A percentile compares a stretch with the other conserved stretches of the same genome.
Evolutionary conservation across 2,797 vertebrate genomes (phyloP).

Genomic region (Danio tinwini): DNA sequence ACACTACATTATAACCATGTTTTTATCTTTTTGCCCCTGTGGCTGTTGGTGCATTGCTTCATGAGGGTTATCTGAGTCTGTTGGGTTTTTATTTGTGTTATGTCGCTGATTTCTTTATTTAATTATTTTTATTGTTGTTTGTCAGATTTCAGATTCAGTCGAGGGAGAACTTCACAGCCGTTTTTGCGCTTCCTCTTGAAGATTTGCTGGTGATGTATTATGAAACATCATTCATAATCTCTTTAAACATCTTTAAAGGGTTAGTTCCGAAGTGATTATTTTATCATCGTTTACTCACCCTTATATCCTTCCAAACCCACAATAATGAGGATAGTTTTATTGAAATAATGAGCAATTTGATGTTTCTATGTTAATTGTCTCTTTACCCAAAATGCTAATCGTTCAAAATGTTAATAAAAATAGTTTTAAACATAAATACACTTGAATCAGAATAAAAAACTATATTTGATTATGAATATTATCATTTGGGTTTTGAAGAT

Average conservation of each 20-base stretch:
- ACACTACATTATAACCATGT: conserved; percentile 14
- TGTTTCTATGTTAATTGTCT: too few relatives aligned
- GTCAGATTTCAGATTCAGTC: conserved; percentile 81
- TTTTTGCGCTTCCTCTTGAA: conserved; percentile 70
- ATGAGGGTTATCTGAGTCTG: conserved; percentile 12
- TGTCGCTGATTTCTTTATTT: not conserved
- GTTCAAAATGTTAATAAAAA: too few relatives aligned
- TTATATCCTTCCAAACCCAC: too few relatives aligned
- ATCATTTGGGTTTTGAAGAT: too few relatives aligned
- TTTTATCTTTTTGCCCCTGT: conserved; percentile 35
- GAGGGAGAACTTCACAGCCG: conserved; percentile 65
- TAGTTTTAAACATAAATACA: too few relatives aligned
- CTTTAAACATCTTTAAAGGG: not conserved
- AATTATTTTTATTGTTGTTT: not conserved
- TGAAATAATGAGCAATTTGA: too few relatives aligned
- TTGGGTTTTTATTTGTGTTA: conserved; percentile 1
- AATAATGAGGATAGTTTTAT: too few relatives aligned
- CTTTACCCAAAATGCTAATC: too few relatives aligned
- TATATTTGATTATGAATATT: too few relatives aligned
- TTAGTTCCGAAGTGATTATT: too few relatives aligned
- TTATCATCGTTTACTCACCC: too few relatives aligned
- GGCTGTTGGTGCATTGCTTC: conserved; percentile 3
- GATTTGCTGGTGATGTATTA: conserved; percentile 81
- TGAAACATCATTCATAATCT: not conserved
- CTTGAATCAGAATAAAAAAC: too few relatives aligned